These are phyloP conservation scores for Furcula furcula DNA, from an alignment of 2,888 invertebrate species.

Conservation along the genomic window DNA sequence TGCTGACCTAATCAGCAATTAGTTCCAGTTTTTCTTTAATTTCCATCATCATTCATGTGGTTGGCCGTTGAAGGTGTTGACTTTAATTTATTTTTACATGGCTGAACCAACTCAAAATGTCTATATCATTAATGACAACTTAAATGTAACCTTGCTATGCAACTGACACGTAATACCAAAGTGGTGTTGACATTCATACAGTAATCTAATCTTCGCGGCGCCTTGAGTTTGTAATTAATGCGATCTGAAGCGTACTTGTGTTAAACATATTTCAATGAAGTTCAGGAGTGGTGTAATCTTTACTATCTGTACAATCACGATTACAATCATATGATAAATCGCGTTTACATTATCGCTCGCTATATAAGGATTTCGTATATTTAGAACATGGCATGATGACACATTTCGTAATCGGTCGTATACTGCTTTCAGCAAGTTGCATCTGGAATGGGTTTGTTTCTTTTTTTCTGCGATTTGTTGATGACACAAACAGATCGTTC, in stretches of 20 bases:
- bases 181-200: constrained; percentile 26
- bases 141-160: constrained; percentile 28
- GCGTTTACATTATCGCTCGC: neutral
- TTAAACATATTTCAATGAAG: neutral
- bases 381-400: neutral
- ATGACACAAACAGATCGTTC: too few relatives aligned
- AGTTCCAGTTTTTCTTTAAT: neutral
- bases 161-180: constrained; percentile 4
- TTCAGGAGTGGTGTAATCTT: neutral
- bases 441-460: too few relatives aligned
- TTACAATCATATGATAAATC: neutral
- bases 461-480: too few relatives aligned
- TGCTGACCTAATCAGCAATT: neutral
- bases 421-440: too few relatives aligned
- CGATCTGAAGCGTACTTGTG: constrained; percentile 15
- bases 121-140: constrained; percentile 7
- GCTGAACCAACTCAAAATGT: neutral
- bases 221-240: constrained; percentile 18
- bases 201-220: constrained; percentile 13
- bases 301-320: neutral
- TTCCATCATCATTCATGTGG: neutral
- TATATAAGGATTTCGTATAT: neutral
- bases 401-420: too few relatives aligned
- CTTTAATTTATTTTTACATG: neutral
- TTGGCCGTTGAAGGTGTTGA: neutral